A percentile compares a stretch with the other conserved stretches of the same genome.
Conservation (phyloP, 2,113 vertebrate species). For the Naja naja region DNA sequence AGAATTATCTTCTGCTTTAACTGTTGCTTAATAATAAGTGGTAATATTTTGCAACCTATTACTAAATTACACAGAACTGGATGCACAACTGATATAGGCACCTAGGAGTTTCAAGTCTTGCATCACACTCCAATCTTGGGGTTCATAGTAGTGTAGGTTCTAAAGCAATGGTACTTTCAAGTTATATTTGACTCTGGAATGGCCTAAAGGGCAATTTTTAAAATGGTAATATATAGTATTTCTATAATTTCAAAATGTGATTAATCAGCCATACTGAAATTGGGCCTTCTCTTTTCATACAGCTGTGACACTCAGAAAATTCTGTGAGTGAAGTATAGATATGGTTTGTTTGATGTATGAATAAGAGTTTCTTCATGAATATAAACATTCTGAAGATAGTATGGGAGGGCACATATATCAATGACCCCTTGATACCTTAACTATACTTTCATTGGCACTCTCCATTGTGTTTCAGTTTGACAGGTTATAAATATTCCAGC, state of each 20-base stretch:
- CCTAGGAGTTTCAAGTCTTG: background rate
- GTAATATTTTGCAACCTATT: background rate
- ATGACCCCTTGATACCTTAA: background rate
- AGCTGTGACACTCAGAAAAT: background rate
- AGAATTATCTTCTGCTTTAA: background rate
- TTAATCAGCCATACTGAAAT: background rate
- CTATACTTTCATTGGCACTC: background rate
- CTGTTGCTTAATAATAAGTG: background rate
- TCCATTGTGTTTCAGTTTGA: background rate
- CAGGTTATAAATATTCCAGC: background rate
- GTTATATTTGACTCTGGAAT: background rate
- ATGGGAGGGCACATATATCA: background rate
- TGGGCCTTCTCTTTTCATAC: background rate
- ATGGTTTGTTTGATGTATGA: background rate
- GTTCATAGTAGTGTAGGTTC: background rate
- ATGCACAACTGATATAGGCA: background rate
- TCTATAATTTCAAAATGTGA: background rate
- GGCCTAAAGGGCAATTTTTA: background rate
- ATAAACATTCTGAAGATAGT: background rate
- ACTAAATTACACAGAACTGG: background rate
- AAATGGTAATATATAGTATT: background rate
- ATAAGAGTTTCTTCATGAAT: background rate
- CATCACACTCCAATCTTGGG: background rate
- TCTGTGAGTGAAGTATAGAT: background rate
- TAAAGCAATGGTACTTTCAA: background rate